phyloP scores from a whole-genome alignment of 2,797 vertebrate genomes.

The Acrocephalus scirpaceus region DNA sequence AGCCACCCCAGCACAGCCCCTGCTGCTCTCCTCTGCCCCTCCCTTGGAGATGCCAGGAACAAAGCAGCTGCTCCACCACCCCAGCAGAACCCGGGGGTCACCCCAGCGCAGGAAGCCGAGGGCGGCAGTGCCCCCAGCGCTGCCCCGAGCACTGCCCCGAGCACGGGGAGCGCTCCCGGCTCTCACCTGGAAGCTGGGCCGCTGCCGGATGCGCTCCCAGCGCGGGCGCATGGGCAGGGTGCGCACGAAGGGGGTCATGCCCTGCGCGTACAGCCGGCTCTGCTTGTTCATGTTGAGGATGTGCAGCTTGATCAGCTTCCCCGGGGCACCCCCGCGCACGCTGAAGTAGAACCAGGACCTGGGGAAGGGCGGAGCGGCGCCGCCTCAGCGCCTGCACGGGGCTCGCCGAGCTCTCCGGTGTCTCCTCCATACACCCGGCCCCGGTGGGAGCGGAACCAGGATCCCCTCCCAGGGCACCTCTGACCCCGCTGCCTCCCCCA shows the following conservation, averaged over 20 bases:
- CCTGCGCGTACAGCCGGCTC: conserved; percentile 95
- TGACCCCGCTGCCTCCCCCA: too few relatives aligned
- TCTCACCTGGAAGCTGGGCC: conserved; percentile 87
- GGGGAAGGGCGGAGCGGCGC: background rate
- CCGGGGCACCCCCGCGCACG: conserved; percentile 83
- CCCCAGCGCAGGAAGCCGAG: accelerated
- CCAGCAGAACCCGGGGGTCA: accelerated
- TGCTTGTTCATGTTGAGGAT: conserved; percentile 99
- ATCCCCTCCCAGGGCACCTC: background rate
- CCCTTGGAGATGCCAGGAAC: accelerated
- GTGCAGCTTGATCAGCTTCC: conserved; percentile 93
- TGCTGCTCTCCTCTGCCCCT: background rate
- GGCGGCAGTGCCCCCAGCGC: background rate
- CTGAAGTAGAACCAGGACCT: conserved; percentile 99
- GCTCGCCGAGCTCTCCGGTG: accelerated
- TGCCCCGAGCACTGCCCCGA: accelerated
- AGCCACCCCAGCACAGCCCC: background rate
- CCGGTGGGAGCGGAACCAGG: background rate
- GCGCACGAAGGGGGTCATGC: conserved; percentile 94
- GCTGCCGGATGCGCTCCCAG: conserved; percentile 92
- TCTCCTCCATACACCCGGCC: background rate
- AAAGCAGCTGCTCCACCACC: accelerated
- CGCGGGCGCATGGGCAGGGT: conserved; percentile 85
- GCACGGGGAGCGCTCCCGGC: too few relatives aligned
- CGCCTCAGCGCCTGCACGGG: background rate